A percentile compares a stretch with the other conserved stretches of the same genome.
Conservation (phyloP, 2,113 vertebrate species). For the Ornithorhynchus anatinus region DNA sequence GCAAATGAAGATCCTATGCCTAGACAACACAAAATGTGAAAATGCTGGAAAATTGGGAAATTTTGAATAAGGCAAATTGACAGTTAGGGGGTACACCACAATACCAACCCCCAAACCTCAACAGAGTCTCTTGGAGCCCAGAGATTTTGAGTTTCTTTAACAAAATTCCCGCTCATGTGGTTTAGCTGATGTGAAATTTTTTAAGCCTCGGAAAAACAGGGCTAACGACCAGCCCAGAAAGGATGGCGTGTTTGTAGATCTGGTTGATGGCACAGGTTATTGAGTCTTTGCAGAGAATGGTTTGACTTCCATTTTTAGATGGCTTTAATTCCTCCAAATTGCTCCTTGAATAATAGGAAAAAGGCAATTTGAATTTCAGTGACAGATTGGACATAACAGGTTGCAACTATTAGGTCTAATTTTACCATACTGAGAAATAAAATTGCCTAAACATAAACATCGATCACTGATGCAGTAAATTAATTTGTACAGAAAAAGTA, state of each 20-base stretch:
- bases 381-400: conserved; percentile 86
- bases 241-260: conserved; percentile 27
- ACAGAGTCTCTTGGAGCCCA: not conserved
- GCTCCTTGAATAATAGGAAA: conserved; percentile 84
- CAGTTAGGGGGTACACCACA: not conserved
- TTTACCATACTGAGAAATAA: conserved; percentile 87
- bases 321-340: conserved; percentile 81
- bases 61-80: no score
- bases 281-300: conserved; percentile 74
- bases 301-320: conserved; percentile 79
- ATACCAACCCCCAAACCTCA: not conserved
- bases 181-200: conserved; percentile 7
- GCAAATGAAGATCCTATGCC: not conserved
- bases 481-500: conserved; percentile 86
- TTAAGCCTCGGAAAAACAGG: conserved; percentile 13
- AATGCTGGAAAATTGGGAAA: not conserved
- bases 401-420: conserved; percentile 86
- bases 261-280: conserved; percentile 72
- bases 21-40: not conserved
- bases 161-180: not conserved
- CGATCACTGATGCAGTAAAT: conserved; percentile 88
- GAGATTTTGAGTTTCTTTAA: not conserved
- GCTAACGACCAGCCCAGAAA: conserved; percentile 33
- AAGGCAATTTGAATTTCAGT: conserved; percentile 83
- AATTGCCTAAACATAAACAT: conserved; percentile 87